Conservation (phyloP, 1,140 invertebrate species). For the Drosophila malerkotliana region DNA sequence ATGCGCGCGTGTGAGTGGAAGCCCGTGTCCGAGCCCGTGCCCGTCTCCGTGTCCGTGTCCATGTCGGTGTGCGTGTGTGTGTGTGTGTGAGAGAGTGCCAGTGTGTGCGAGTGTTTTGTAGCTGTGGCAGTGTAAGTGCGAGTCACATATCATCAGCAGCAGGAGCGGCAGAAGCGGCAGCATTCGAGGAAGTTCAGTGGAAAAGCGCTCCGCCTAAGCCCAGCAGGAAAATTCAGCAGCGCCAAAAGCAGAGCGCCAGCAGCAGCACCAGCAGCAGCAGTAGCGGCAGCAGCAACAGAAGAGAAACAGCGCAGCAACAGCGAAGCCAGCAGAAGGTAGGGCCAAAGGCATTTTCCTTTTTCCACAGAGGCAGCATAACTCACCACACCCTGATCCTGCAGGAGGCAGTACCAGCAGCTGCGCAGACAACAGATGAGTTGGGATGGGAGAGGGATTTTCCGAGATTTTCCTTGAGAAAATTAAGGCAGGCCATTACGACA, state of each 20-base stretch:
- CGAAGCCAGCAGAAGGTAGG: conserved; percentile 71
- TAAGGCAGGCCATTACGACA: background rate
- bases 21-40: conserved; percentile 33
- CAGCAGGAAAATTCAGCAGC: conserved; percentile 3
- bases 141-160: conserved; percentile 66
- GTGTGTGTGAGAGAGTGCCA: conserved; percentile 20
- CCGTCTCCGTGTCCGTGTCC: conserved; percentile 38
- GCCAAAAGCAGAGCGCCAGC: conserved; percentile 17
- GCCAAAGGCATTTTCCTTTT: conserved; percentile 63
- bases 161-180: conserved; percentile 24
- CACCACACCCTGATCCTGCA: conserved; percentile 83
- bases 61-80: conserved; percentile 31
- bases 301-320: conserved; percentile 34
- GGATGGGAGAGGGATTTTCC: conserved; percentile 6
- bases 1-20: background rate
- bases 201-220: background rate
- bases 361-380: conserved; percentile 71
- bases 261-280: conserved; percentile 25
- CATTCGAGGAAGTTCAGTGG: conserved; percentile 3
- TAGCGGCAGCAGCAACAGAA: background rate
- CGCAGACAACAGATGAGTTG: conserved; percentile 47
- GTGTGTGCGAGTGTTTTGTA: conserved; percentile 50
- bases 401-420: conserved; percentile 60
- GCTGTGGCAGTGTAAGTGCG: conserved; percentile 46
- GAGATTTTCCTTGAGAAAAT: conserved; percentile 6